These are phyloP conservation scores for Dromius quadrimaculatus DNA, from an alignment of 2,888 invertebrate genomes.

Conservation along the genomic window DNA sequence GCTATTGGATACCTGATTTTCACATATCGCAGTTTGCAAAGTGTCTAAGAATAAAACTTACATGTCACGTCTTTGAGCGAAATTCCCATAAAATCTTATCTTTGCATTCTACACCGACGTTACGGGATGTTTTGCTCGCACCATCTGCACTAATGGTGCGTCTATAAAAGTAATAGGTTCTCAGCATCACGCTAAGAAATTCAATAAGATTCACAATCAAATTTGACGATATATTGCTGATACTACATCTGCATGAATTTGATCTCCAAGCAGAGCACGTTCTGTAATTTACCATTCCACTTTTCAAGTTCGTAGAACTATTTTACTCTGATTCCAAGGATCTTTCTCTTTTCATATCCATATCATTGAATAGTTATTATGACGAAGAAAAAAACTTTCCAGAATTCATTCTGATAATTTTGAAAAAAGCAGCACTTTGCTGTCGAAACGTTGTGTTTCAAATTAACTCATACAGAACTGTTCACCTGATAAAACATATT, in stretches of 20 bases:
- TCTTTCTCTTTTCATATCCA: too few species aligned
- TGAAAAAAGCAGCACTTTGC: too few species aligned
- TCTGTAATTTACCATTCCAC: too few species aligned
- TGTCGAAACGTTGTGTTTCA: too few species aligned
- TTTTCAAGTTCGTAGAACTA: too few species aligned
- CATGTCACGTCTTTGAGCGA: constrained; percentile 47
- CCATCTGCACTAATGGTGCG: constrained; percentile 49
- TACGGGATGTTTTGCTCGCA: constrained; percentile 22
- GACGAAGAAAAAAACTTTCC: too few species aligned
- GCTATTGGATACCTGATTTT: constrained; percentile 22
- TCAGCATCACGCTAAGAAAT: constrained; percentile 43
- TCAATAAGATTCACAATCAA: constrained; percentile 42
- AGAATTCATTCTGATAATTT: too few species aligned
- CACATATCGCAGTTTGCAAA: constrained; percentile 36
- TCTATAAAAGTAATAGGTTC: constrained; percentile 46
- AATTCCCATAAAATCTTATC: constrained; percentile 52
- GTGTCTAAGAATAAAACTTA: constrained; percentile 41
- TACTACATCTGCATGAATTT: constrained; percentile 36
- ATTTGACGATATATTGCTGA: constrained; percentile 35
- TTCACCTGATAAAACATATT: too few species aligned
- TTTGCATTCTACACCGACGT: constrained; percentile 39
- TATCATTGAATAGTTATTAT: too few species aligned
- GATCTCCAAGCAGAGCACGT: too few species aligned
- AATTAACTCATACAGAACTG: too few species aligned
- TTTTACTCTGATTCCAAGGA: too few species aligned